These are phyloP conservation scores for Lanistes nyassanus DNA, from an alignment of 1,140 invertebrate species.

Conservation along the genomic window DNA sequence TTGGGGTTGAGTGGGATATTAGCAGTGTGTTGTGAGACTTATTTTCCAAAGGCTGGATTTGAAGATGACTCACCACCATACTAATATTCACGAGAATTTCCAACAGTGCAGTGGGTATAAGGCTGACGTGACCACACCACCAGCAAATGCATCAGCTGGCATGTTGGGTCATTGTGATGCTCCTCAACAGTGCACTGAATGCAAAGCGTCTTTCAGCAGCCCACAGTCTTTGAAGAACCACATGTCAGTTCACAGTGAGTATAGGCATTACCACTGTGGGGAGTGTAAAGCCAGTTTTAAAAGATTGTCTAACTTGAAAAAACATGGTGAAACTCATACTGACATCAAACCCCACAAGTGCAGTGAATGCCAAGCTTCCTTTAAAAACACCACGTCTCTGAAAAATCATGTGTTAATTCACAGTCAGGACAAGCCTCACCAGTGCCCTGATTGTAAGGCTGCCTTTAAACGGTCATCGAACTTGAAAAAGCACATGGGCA, in stretches of 20 bases:
- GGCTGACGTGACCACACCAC: too few relatives aligned
- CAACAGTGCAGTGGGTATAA: too few relatives aligned
- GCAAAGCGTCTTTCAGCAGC: not conserved
- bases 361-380: not conserved
- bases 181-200: not conserved
- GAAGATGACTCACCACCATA: too few relatives aligned
- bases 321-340: not conserved
- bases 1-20: too few relatives aligned
- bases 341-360: slow-evolving; percentile 1
- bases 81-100: too few relatives aligned
- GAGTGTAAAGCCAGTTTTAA: too few relatives aligned
- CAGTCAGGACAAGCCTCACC: slow-evolving; percentile 1
- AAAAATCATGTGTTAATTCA: not conserved
- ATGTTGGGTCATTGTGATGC: not conserved
- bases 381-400: not conserved
- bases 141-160: too few relatives aligned
- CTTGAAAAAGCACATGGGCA: slow-evolving; percentile 3
- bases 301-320: too few relatives aligned
- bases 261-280: not conserved
- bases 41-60: too few relatives aligned
- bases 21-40: too few relatives aligned
- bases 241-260: not conserved
- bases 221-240: not conserved
- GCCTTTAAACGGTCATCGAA: not conserved
- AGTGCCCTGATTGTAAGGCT: not conserved